Evolutionary conservation across 2,797 vertebrate genomes (phyloP), one percentile per base, ranked within the genome.

Genomic region (Myotis findleyi): DNA sequence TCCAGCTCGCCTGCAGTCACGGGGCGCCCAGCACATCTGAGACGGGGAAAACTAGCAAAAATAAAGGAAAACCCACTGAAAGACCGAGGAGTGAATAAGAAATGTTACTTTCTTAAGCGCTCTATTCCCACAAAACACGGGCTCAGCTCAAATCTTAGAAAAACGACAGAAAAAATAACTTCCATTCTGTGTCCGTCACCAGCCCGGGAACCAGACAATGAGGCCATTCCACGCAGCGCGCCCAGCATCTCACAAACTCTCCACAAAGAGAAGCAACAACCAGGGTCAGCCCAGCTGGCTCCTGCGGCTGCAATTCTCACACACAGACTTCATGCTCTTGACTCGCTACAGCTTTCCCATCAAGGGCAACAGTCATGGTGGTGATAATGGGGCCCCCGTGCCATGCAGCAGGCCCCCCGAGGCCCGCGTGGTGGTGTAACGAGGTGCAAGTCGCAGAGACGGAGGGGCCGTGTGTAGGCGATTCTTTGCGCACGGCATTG

Each of bases 131-230:
- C 75, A 80, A 89, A 92, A 27, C 73, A 81, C 81, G 87, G 41
- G 55, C 47, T 95, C 64, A 57, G 59, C 38, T 92, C 93, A 90
- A 93, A 81, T 64, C 95, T 96, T 51, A 75, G 57, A 94, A 90
- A 92, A 84, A 68, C 53, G 53, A 6, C 82, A 64, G 87, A 87
- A 87, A 86, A 94, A 93, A 92, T 62, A 88, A 91, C 76, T 86
- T 51, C 47, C 62, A 89, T 94, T 94, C 87, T 75, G 69, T 23
- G 33, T 77, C 83, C 73, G n/a, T 23, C 83, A 55, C 7, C 59
- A 92, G 68, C 82, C 96, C 47, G 92, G 77, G 93, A 95, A 95
- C 92, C 30, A 71, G 87, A 96, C 93, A 93, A 68, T 83, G 87
- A 93, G 80, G 30, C 25, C 55, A 87, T 83, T 90, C 76, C 71